Evolutionary conservation across 2,888 invertebrate genomes (phyloP), one percentile per base, ranked within the genome.

Genomic region (Zele albiditarsus): DNA sequence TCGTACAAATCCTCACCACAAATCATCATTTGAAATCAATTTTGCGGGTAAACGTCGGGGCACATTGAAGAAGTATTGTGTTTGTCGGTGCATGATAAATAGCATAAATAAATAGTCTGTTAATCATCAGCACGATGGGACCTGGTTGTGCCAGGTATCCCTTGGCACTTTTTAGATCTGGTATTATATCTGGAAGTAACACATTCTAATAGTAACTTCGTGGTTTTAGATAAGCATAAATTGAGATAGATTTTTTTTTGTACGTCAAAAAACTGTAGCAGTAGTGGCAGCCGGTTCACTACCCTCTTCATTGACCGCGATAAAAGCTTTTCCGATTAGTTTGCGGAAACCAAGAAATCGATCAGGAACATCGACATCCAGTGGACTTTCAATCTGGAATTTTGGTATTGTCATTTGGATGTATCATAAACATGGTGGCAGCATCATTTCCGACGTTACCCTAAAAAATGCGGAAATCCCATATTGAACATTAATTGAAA

Each of bases 341-440:
- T 88, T 85, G 68, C 23, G 5, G 6, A 53, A 20, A 8, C 23
- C 20, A 23, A 53, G 68, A 10, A 82, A 75, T 1, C 77, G 80
- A 4, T 81, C 79, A n/a, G 85, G 78, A 12, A 90, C 87, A 2
- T 86, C 87, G 25, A 90, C 80, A 27, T 89, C 79, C 16, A 87
- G 78, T 0, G 85, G 84, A 20, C 86, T 82, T 77, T 90, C 90
- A 20, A 90, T 77, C 79, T 89, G 89, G 80, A 90, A 90, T 80
- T 86, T 89, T 3, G 91, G 91, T 46, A 90, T 65, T 27, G 81
- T 92, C 90, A 49, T 93, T 91, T 0, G 96, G 96, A 74, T 96
- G 88, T 69, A 96, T 90, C 27, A 96, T 91, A 0, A 96, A 85
- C 94, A 96, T 93, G 80, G 93, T 93, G 23, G 95, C 90, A 71